These are phyloP conservation scores for Drosophila pseudoobscura DNA, from an alignment of 1,140 invertebrate species.

Conservation along the genomic window DNA sequence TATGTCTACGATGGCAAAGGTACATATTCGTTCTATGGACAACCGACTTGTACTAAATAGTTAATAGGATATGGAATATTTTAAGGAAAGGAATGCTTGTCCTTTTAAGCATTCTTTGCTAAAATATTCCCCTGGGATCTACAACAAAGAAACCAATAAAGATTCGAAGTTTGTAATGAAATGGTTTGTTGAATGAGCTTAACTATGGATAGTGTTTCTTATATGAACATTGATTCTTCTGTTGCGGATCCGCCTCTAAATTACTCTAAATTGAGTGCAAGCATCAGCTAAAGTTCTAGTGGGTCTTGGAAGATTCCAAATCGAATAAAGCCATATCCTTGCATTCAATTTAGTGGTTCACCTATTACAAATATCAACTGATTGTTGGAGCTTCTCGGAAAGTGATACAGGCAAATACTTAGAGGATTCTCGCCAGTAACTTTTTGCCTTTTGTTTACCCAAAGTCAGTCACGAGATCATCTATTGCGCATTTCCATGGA, in stretches of 20 bases:
- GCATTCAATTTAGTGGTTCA: constrained; percentile 3
- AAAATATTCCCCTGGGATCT: constrained; percentile 21
- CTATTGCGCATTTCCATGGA: constrained; percentile 2
- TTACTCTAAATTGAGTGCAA: constrained; percentile 5
- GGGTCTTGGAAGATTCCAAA: no score
- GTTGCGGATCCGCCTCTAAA: constrained; percentile 16
- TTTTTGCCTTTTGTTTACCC: neutral
- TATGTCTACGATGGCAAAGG: constrained; percentile 51
- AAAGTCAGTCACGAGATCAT: constrained; percentile 8
- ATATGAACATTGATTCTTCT: constrained; percentile 10
- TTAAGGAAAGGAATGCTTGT: constrained; percentile 2
- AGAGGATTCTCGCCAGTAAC: constrained; percentile 4
- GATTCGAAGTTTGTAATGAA: neutral
- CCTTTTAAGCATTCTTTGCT: constrained; percentile 26
- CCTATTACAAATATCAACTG: constrained; percentile 36
- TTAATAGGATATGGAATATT: constrained; percentile 28
- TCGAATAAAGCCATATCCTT: neutral
- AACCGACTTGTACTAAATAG: constrained; percentile 53
- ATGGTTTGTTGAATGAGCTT: no score
- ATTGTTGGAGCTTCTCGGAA: constrained; percentile 5
- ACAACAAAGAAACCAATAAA: constrained; percentile 41
- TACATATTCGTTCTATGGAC: constrained; percentile 62
- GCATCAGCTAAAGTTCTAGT: neutral
- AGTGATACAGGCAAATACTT: neutral
- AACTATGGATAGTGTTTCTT: neutral